Conservation (phyloP, 2,113 vertebrate species). For the Oncorhynchus tshawytscha region DNA sequence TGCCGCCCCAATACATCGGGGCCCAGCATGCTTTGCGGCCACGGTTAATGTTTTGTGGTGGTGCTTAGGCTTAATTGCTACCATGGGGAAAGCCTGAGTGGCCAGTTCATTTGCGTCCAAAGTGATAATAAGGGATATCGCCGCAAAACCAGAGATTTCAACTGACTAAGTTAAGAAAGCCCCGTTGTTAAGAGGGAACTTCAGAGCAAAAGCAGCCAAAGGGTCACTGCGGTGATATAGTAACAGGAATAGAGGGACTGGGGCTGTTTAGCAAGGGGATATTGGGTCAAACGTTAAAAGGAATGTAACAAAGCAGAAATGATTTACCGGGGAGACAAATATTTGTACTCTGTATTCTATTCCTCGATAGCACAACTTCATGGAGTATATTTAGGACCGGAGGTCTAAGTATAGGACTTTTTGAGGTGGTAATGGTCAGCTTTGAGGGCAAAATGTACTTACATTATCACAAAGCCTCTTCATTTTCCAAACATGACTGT, state of each 20-base stretch:
- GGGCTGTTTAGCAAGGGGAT: not conserved
- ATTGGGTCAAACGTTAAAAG: not conserved
- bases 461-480: too few species aligned
- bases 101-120: conserved; percentile 4
- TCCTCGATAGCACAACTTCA: not conserved
- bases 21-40: not conserved
- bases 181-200: not conserved
- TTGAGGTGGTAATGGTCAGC: too few species aligned
- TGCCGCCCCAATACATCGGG: conserved; percentile 31
- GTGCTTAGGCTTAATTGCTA: conserved; percentile 41
- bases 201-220: not conserved
- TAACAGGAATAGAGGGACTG: not conserved
- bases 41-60: conserved; percentile 36
- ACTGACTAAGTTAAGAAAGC: not conserved
- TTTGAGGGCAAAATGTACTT: too few species aligned
- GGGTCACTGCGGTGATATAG: not conserved
- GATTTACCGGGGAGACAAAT: not conserved
- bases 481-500: too few species aligned
- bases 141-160: not conserved
- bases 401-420: too few species aligned
- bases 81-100: conserved; percentile 12
- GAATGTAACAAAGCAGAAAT: not conserved
- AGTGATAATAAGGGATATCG: not conserved
- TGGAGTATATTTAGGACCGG: not conserved
- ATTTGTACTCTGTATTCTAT: not conserved